Percentiles rank a stretch among this genome's conserved stretches.
These are phyloP conservation scores for Drosophila neoperkinsi DNA, from an alignment of 2,888 invertebrate species.

Conservation along the genomic window DNA sequence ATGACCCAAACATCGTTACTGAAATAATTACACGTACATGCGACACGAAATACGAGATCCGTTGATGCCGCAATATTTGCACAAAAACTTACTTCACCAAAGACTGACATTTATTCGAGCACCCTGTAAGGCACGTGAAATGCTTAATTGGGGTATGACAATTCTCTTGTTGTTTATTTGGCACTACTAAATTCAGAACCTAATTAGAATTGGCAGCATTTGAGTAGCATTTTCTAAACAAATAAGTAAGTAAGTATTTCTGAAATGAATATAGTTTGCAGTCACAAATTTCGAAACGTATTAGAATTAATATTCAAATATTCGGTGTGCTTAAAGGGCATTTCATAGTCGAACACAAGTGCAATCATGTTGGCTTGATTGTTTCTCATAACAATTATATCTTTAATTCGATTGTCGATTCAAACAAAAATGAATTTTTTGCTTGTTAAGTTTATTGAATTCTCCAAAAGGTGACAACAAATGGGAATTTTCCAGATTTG, in stretches of 20 bases:
- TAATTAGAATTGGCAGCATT: neutral
- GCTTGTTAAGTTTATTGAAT: conserved; percentile 25
- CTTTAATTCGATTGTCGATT: conserved; percentile 16
- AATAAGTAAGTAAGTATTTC: no score
- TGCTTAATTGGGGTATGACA: accelerated
- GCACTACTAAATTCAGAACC: neutral
- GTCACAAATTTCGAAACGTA: neutral
- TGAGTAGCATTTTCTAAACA: no score
- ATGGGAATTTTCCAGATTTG: neutral
- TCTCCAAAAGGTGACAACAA: neutral
- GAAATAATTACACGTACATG: conserved; percentile 56
- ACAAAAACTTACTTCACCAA: conserved; percentile 31
- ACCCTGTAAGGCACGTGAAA: neutral
- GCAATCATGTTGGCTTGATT: no score
- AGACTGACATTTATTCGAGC: conserved; percentile 1
- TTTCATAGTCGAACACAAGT: neutral
- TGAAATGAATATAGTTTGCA: neutral
- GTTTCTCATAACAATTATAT: neutral
- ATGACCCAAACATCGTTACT: conserved; percentile 42
- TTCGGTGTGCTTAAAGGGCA: neutral
- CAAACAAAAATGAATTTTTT: conserved; percentile 15
- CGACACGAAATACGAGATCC: conserved; percentile 15
- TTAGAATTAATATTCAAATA: neutral
- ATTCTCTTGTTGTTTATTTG: no score
- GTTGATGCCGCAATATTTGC: conserved; percentile 32